A percentile compares a stretch with the other conserved stretches of the same genome.
phyloP scores from a whole-genome alignment of 2,113 vertebrate species.

The Pseudolaguvia tuberculata region DNA sequence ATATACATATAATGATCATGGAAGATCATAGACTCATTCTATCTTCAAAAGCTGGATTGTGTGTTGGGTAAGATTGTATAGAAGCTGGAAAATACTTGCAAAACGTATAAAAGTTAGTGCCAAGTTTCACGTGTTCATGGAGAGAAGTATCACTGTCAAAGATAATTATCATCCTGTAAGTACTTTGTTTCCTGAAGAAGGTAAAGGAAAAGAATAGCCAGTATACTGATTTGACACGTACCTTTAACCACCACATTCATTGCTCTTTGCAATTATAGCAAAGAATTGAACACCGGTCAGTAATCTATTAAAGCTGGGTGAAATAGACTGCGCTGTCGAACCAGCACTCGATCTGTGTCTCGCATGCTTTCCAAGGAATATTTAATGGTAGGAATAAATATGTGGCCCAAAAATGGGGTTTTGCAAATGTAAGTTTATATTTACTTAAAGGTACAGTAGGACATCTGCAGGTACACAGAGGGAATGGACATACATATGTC shows the following conservation, averaged over 20 bases:
- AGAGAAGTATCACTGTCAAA: conserved; percentile 30
- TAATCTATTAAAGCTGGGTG: conserved; percentile 3
- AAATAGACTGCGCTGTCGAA: conserved; percentile 4
- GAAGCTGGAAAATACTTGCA: not conserved
- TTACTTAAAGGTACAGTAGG: not conserved
- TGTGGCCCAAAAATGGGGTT: not conserved
- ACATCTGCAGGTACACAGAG: too few relatives aligned
- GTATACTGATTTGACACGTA: conserved; percentile 29
- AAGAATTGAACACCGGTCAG: conserved; percentile 40
- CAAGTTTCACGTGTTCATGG: not conserved
- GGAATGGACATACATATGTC: too few relatives aligned
- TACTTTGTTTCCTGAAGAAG: conserved; percentile 43
- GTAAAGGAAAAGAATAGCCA: conserved; percentile 42
- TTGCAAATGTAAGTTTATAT: not conserved
- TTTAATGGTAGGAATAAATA: not conserved
- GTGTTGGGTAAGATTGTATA: conserved; percentile 20
- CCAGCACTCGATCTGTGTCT: not conserved
- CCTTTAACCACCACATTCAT: conserved; percentile 35
- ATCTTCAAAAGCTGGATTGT: not conserved
- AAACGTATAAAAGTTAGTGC: not conserved
- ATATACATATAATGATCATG: too few relatives aligned
- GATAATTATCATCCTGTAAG: conserved; percentile 49
- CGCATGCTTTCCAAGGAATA: not conserved
- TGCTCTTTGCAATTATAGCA: conserved; percentile 40
- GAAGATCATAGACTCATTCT: conserved; percentile 42